These are phyloP conservation scores for Propithecus coquereli DNA, from an alignment of 2,113 vertebrate species.

Conservation along the genomic window DNA sequence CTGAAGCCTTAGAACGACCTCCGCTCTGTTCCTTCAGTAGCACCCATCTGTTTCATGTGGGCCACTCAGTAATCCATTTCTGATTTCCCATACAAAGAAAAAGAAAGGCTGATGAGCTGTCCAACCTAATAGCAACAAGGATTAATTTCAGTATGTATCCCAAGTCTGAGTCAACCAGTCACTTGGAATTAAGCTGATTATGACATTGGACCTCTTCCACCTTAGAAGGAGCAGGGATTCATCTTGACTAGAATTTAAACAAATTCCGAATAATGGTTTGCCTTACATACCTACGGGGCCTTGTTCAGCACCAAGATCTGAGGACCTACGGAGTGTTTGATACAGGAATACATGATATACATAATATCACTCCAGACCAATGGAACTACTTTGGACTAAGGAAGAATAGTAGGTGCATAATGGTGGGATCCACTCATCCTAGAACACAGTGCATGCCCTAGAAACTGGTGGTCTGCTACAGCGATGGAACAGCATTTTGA, in stretches of 20 bases:
- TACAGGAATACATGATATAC: neutral
- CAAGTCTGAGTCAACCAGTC: neutral
- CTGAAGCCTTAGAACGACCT: neutral
- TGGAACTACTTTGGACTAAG: neutral
- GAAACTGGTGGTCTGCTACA: neutral
- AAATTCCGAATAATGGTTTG: neutral
- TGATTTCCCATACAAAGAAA: neutral
- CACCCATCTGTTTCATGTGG: neutral
- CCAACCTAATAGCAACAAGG: neutral
- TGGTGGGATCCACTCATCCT: neutral
- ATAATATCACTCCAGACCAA: neutral
- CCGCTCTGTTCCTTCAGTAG: neutral
- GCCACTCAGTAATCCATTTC: neutral
- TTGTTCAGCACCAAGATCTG: neutral
- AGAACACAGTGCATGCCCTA: rapidly evolving
- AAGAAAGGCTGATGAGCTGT: neutral
- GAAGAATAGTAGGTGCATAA: neutral
- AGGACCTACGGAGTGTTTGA: neutral
- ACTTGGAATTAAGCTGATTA: neutral
- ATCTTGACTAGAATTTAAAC: neutral
- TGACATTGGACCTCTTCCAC: neutral
- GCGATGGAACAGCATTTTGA: neutral
- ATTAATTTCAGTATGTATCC: neutral
- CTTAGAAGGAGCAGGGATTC: neutral
- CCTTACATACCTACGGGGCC: neutral